Evolutionary conservation across 30 jellyfish, hydroid and myxozoan species (phyloP), one percentile per base, ranked within the genome.

Genomic region (Rhopilema esculentum): DNA sequence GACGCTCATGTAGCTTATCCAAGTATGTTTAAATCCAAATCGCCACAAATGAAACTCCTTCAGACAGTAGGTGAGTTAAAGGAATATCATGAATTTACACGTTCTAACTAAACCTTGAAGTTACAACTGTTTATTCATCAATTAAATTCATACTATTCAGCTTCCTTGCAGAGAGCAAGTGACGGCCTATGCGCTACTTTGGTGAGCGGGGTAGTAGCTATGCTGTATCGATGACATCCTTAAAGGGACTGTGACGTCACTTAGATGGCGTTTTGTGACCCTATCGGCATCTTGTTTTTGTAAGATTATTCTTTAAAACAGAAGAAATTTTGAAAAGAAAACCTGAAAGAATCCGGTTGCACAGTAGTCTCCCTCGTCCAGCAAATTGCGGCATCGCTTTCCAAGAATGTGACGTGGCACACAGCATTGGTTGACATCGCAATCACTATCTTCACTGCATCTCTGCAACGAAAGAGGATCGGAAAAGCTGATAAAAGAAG

Each of bases 361-460:
- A 26, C 92, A 84, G 48, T 84, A 72, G 25, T 52, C 87, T 71
- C 92, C 92, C 25, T 73, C 77, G 0, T 64, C 75, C 72, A 84
- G 66, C 21, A 69, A 72, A 53, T 24, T 40, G 15, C 92, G 75
- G 80, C 92, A 84, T 84, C 92, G 50, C 80, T 84, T 72, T 16
- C 92, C 92, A 21, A 84, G 31, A 20, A 84, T 69, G 66, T 69
- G 87, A 0, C 80, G 19, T 20, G 92, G 92, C 16, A 76, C 83
- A 66, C 92, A 84, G 49, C 92, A 84, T 49, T 84, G 86, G 32
- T 65, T 66, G 49, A 25, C 83, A 0, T 62, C 80, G 31, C 92
- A 84, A 27, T 84, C 92, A 72, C 82, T 63, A 51, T 84, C 92
- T 17, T 72, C 87, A 31, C 40, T 72, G 82, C 92, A 84, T 21